Evolutionary conservation across 1,140 invertebrate genomes (phyloP).

Genomic region (Ceratitis capitata): DNA sequence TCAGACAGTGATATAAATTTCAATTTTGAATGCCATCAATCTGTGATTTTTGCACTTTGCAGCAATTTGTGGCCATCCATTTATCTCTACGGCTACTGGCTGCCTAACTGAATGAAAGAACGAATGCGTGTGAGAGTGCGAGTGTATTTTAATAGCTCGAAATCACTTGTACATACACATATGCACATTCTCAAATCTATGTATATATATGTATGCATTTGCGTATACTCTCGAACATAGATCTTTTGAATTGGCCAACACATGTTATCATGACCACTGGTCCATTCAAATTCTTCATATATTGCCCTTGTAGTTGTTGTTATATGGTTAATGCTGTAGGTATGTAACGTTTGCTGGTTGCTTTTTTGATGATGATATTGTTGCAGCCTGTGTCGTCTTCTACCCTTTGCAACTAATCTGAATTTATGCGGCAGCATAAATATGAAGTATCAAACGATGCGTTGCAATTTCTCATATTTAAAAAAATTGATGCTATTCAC

Average conservation of each 20-base stretch:
- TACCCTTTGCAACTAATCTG: conserved; percentile 19
- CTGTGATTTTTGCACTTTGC: conserved; percentile 39
- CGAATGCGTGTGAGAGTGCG: not conserved
- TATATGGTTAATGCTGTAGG: not conserved
- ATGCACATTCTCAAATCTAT: not conserved
- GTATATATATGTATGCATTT: not conserved
- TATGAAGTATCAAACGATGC: conserved; percentile 31
- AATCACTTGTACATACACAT: too few relatives aligned
- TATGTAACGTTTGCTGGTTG: not conserved
- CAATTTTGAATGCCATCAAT: conserved; percentile 41
- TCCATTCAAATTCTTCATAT: not conserved
- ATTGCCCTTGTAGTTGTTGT: not conserved
- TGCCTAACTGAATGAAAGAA: not conserved
- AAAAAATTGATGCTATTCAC: conserved; percentile 29
- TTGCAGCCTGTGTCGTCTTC: conserved; percentile 6
- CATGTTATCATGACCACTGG: not conserved
- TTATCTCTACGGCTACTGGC: not conserved
- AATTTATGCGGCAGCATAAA: conserved; percentile 37
- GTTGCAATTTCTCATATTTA: conserved; percentile 40
- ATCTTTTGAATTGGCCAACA: not conserved
- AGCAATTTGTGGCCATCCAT: conserved; percentile 40
- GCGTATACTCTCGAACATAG: not conserved
- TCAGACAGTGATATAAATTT: conserved; percentile 32
- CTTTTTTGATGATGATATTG: not conserved
- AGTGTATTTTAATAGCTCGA: not conserved